phyloP scores from a whole-genome alignment of 1,140 invertebrate species.

The Drosophila jambulina region DNA sequence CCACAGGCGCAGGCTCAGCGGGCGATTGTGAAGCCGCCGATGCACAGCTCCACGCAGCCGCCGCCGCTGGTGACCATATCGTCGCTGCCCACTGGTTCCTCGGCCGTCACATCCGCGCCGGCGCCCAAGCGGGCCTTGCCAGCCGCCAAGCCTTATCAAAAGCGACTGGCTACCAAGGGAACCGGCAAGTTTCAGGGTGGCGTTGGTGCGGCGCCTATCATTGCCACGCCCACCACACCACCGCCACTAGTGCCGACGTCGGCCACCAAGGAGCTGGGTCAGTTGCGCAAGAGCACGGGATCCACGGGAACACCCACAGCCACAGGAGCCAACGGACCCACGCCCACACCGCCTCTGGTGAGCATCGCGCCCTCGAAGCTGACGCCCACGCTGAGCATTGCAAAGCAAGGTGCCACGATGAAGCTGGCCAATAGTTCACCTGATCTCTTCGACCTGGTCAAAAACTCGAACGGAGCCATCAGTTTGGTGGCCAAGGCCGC shows the following conservation, averaged over 20 bases:
- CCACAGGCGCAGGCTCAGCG: constrained; percentile 43
- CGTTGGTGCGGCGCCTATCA: constrained; percentile 40
- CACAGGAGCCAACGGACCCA: background rate
- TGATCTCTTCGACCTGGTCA: constrained; percentile 82
- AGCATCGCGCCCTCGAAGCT: constrained; percentile 72
- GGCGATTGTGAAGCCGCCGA: constrained; percentile 54
- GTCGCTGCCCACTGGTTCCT: constrained; percentile 11
- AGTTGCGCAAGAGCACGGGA: constrained; percentile 56
- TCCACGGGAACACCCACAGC: constrained; percentile 4
- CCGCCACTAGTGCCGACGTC: constrained; percentile 75
- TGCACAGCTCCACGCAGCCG: constrained; percentile 59
- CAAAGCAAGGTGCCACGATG: constrained; percentile 46
- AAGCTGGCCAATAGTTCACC: constrained; percentile 37
- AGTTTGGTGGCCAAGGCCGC: constrained; percentile 56
- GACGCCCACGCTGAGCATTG: constrained; percentile 64
- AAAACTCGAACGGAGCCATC: constrained; percentile 80
- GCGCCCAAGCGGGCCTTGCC: constrained; percentile 55
- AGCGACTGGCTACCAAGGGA: constrained; percentile 46
- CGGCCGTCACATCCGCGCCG: constrained; percentile 38
- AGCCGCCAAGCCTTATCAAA: constrained; percentile 69
- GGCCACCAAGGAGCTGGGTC: constrained; percentile 59
- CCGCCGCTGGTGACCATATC: constrained; percentile 81
- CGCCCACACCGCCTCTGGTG: constrained; percentile 68
- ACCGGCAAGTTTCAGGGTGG: constrained; percentile 28
- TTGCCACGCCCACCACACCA: constrained; percentile 79